Evolutionary conservation across 30 jellyfish, hydroid and myxozoan species (phyloP), one percentile per base, ranked within the genome.

Genomic region (Phacellophora camtschatica): DNA sequence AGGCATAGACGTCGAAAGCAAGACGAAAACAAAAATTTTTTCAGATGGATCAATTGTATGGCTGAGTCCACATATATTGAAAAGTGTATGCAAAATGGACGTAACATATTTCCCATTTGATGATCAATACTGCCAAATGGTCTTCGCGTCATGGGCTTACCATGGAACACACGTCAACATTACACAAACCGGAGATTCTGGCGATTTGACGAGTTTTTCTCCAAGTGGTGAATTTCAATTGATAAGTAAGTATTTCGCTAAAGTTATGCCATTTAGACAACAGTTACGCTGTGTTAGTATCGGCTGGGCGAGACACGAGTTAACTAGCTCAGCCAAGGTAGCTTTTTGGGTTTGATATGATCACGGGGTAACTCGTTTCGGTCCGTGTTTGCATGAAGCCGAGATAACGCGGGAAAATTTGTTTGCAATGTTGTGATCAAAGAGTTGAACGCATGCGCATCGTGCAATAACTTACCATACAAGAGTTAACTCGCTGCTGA

Each of bases 61-160:
- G 97, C 74, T 90, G 41, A 69, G 88, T 42, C 97, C 97, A 30
- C 86, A 75, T 41, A 70, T 90, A 11, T 58, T 90, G 28, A 78
- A 90, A 77, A 90, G 88, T 51, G 94, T 74, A 11, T 90, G 97
- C 82, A 82, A 83, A 68, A 69, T 90, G 88, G 86, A 75, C 66
- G 80, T 90, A 32, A 57, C 82, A 12, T 90, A 90, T 76, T 90
- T 90, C 55, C 97, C 97, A 23, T 90, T 90, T 75, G 97, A 90
- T 57, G 89, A 61, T 37, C 97, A 90, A 64, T 35, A 34, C 35
- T 90, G 97, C 86, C 83, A 82, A 11, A 56, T 90, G 84, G 55
- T 42, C 3, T 90, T 90, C 39, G 94, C 91, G 8, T 83, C 97
- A 28, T 90, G 97, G 97, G 97, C 97, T 49, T 76, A 73, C 28